These are phyloP conservation scores for Pomacea maculata DNA, from an alignment of 1,140 invertebrate species.

Conservation along the genomic window DNA sequence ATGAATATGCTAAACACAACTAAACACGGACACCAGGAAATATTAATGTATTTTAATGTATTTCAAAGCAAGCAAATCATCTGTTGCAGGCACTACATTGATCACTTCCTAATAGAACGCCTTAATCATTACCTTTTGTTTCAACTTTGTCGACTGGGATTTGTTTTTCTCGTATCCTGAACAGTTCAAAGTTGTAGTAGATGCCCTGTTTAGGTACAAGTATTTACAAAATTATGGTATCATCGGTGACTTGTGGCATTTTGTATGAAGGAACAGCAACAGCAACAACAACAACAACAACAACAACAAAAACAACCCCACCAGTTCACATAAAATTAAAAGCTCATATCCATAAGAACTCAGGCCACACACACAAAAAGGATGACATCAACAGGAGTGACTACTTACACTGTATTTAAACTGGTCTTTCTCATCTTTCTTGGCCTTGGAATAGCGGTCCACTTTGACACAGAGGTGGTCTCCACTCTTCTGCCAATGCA, in stretches of 20 bases:
- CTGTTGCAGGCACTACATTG: too few species aligned
- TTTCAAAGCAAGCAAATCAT: too few species aligned
- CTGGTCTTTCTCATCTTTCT: conserved; percentile 80
- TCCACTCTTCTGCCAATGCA: conserved; percentile 99
- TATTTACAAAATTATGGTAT: neutral
- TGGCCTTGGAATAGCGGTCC: conserved; percentile 93
- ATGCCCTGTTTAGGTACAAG: conserved; percentile 76
- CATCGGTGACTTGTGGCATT: neutral
- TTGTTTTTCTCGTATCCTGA: conserved; percentile 94
- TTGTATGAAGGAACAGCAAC: neutral
- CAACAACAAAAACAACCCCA: neutral
- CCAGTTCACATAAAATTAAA: too few species aligned
- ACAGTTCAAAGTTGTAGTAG: conserved; percentile 99
- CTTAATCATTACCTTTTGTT: conserved; percentile 71
- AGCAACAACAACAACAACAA: neutral
- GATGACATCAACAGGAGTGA: neutral
- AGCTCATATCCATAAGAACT: too few species aligned
- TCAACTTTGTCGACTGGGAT: conserved; percentile 98
- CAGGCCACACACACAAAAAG: too few species aligned
- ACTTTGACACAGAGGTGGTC: conserved; percentile 98
- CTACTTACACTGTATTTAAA: conserved; percentile 85
- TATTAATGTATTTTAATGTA: too few species aligned
- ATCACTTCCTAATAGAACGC: too few species aligned
- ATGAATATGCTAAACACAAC: too few species aligned
- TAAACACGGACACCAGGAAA: too few species aligned